A percentile compares a stretch with the other conserved stretches of the same genome.
These are phyloP conservation scores for Phrynocephalus forsythii DNA, from an alignment of 2,797 vertebrate species.

Conservation along the genomic window DNA sequence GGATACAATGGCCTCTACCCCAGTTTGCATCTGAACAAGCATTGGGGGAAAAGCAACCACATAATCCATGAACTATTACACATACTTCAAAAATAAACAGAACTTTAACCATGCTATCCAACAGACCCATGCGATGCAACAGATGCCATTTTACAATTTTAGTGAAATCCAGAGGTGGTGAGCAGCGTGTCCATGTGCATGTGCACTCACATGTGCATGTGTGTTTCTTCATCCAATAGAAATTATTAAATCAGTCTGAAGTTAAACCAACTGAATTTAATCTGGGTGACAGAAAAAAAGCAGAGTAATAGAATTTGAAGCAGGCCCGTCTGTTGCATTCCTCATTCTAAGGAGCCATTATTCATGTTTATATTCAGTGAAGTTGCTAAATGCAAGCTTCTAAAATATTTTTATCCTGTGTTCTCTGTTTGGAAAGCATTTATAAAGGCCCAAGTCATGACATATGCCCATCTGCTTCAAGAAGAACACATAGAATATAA, in stretches of 20 bases:
- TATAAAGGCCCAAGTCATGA: background rate
- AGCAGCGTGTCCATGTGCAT: too few species aligned
- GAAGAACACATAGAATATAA: background rate
- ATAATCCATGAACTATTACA: too few species aligned
- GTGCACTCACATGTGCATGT: background rate
- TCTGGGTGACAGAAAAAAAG: constrained; percentile 42
- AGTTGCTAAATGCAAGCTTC: constrained; percentile 27
- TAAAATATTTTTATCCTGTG: constrained; percentile 9
- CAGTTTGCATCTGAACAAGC: too few species aligned
- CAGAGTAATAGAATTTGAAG: constrained; percentile 24
- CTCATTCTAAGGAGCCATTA: constrained; percentile 29
- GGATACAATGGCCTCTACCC: too few species aligned
- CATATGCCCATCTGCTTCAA: background rate
- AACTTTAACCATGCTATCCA: background rate
- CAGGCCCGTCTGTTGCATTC: constrained; percentile 24
- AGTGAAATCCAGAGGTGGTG: constrained; percentile 37
- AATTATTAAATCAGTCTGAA: constrained; percentile 46
- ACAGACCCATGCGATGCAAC: constrained; percentile 22
- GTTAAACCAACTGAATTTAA: constrained; percentile 48
- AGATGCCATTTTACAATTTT: constrained; percentile 32
- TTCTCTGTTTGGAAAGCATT: constrained; percentile 1
- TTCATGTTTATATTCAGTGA: constrained; percentile 29
- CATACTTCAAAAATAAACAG: too few species aligned
- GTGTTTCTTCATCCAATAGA: background rate
- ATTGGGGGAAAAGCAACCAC: too few species aligned